Evolutionary conservation across 2,797 vertebrate genomes (phyloP), one percentile per base, ranked within the genome.

Genomic region (Xenops minutus): DNA sequence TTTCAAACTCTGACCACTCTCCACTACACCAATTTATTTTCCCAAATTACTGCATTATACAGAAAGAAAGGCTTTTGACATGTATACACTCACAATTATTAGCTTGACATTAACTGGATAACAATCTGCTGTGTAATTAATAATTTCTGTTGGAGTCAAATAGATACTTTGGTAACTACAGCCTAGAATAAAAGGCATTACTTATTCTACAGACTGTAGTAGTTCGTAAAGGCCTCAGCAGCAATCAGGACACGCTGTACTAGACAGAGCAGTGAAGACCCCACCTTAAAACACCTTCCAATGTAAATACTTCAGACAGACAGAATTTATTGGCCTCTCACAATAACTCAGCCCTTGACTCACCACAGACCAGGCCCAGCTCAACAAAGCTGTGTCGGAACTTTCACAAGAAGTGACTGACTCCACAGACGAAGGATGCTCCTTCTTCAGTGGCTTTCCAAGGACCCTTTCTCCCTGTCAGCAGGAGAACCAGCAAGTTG

Each of bases 251-350:
- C 54, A 71, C 26, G 19, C 46, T 30, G 59, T 69, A 56, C 29
- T 30, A 26, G 22, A 63, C 56, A 52, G 49, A 71, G 34, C 44
- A 93, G 26, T 2, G 2, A 24, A 93, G 68, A 89, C 61, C 49
- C 78, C 24, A 14, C 78, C 91, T 73, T 78, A 56, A 95, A 91
- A 32, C 73, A 89, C 76, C 41, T 93, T 85, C 49, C 51, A 85
- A n/a, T 62, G 72, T 83, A 85, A 92, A 93, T 88, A 94, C 59
- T 83, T 30, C 62, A 74, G 44, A 81, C 64, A 94, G 83, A 89
- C 29, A 88, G 71, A 75, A 92, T 91, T 80, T 77, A 85, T 89
- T 91, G 88, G 34, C 72, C 77, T 88, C 80, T 77, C 72, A 59
- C 1, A 27, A 27, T 61, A 92, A 72, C 73, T 86, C 79, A 59